Evolutionary conservation across 1,140 invertebrate genomes (phyloP).

Genomic region (Muscidifurax raptorellus): DNA sequence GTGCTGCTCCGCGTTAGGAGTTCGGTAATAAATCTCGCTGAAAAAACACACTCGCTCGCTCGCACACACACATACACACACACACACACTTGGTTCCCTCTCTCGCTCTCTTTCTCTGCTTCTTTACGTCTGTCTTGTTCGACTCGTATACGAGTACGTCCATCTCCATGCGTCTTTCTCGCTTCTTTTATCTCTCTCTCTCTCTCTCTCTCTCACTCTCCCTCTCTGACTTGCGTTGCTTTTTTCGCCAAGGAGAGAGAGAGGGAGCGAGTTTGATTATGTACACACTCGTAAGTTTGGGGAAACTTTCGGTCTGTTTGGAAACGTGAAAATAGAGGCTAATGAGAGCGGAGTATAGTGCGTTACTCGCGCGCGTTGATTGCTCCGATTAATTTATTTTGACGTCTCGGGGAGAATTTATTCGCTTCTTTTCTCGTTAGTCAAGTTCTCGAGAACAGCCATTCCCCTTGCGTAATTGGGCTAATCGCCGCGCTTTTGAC

Average conservation of each 20-base stretch:
- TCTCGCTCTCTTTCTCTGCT: conserved; percentile 52
- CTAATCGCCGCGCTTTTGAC: conserved; percentile 1
- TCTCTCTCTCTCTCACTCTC: conserved; percentile 20
- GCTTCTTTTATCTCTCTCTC: conserved; percentile 22
- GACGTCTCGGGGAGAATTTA: conserved; percentile 3
- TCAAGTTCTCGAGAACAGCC: neutral
- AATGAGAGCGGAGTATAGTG: neutral
- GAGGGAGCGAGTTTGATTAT: neutral
- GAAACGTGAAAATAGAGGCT: conserved; percentile 18
- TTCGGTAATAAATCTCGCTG: conserved; percentile 74
- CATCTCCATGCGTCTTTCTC: conserved; percentile 26
- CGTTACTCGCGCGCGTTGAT: neutral
- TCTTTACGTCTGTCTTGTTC: conserved; percentile 61
- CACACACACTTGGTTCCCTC: conserved; percentile 15
- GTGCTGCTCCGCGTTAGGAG: conserved; percentile 64
- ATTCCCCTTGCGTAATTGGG: neutral
- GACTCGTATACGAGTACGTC: conserved; percentile 53
- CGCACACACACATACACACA: conserved; percentile 5
- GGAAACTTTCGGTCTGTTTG: neutral
- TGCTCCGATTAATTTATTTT: conserved; percentile 33
- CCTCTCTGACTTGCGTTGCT: conserved; percentile 10
- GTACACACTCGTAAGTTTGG: neutral
- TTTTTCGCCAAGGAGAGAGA: neutral
- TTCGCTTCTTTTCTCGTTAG: conserved; percentile 25
- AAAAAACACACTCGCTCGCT: conserved; percentile 68